These are phyloP conservation scores for Zapornia atra DNA, from an alignment of 2,113 vertebrate species.

Conservation along the genomic window DNA sequence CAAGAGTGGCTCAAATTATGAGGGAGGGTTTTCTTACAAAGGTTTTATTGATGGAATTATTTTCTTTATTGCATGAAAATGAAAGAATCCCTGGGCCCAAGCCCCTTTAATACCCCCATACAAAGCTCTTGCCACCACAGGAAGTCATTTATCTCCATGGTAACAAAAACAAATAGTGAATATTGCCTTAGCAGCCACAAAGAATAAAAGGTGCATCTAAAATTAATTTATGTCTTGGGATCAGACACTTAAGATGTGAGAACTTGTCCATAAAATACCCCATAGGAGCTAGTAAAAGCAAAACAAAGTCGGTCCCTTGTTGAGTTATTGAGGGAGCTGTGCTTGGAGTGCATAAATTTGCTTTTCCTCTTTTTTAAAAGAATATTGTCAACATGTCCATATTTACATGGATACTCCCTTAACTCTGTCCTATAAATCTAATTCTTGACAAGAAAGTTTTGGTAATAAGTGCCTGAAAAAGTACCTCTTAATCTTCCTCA, in stretches of 20 bases:
- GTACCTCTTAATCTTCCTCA: not conserved
- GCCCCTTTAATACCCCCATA: slow-evolving; percentile 67
- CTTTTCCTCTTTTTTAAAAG: slow-evolving; percentile 7
- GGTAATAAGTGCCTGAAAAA: slow-evolving; percentile 24
- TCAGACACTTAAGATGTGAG: slow-evolving; percentile 73
- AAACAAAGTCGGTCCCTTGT: slow-evolving; percentile 64
- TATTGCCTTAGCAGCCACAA: slow-evolving; percentile 69
- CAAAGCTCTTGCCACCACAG: slow-evolving; percentile 60
- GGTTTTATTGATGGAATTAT: slow-evolving; percentile 61
- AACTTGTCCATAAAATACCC: slow-evolving; percentile 72
- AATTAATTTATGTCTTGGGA: slow-evolving; percentile 78
- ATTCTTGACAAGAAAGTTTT: slow-evolving; percentile 44
- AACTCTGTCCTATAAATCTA: slow-evolving; percentile 38
- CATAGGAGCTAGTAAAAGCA: slow-evolving; percentile 69
- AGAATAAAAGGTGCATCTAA: slow-evolving; percentile 76
- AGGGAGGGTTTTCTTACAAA: slow-evolving; percentile 32
- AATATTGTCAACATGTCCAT: not conserved
- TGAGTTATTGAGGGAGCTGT: slow-evolving; percentile 38
- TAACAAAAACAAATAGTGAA: slow-evolving; percentile 78
- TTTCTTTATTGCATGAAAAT: slow-evolving; percentile 71
- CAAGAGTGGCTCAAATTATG: slow-evolving; percentile 48
- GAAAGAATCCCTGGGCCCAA: slow-evolving; percentile 64
- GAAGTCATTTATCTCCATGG: slow-evolving; percentile 78
- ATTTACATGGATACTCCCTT: slow-evolving; percentile 50
- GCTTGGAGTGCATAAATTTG: slow-evolving; percentile 45